These are phyloP conservation scores for Drosophila merina DNA, from an alignment of 2,888 invertebrate species.

Conservation along the genomic window DNA sequence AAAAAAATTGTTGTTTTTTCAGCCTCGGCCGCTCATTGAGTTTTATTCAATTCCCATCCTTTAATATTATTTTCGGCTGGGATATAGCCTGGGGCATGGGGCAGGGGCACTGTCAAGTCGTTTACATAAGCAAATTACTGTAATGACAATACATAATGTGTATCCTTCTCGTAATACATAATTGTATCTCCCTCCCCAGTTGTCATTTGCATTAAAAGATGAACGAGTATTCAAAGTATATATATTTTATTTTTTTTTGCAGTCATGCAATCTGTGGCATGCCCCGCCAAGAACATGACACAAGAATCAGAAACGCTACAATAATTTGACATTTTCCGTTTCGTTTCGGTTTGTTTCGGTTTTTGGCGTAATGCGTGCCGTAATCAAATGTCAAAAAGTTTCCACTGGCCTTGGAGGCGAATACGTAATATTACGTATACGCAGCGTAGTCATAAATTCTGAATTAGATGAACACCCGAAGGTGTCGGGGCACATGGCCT, in stretches of 20 bases:
- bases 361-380: conserved; percentile 63
- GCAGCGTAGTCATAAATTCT: conserved; percentile 31
- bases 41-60: conserved; percentile 60
- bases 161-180: conserved; percentile 44
- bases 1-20: conserved; percentile 31
- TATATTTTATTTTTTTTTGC: conserved; percentile 33
- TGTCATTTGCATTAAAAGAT: conserved; percentile 55
- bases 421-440: conserved; percentile 31
- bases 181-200: conserved; percentile 21
- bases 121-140: conserved; percentile 73
- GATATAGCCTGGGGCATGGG: no score
- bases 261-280: conserved; percentile 38
- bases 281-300: conserved; percentile 25
- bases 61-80: conserved; percentile 52
- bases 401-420: conserved; percentile 22
- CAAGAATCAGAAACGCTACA: conserved; percentile 51
- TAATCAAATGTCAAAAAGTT: conserved; percentile 70
- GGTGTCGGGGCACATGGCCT: conserved; percentile 33
- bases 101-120: conserved; percentile 50
- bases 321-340: conserved; percentile 60
- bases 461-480: conserved; percentile 23
- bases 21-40: conserved; percentile 26
- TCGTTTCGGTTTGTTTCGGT: conserved; percentile 1
- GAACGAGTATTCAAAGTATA: neutral
- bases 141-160: conserved; percentile 55